Conservation (phyloP, 2,113 vertebrate genomes). For the Bos taurus region DNA sequence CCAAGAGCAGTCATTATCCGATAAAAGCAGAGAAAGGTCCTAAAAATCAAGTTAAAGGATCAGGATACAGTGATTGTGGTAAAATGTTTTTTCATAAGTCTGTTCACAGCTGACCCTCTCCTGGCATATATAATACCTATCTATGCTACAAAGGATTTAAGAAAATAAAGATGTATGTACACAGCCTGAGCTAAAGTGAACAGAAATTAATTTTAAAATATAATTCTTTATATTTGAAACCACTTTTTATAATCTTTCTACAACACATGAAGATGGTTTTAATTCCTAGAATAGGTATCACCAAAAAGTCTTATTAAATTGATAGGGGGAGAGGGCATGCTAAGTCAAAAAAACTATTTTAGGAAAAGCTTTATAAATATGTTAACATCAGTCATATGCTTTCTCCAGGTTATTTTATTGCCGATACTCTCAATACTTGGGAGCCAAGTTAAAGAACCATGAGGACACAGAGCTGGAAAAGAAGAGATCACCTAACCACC, state of each 20-base stretch:
- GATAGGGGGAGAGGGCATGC: not conserved
- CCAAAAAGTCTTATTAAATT: not conserved
- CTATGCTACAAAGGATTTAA: not conserved
- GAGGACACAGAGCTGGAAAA: not conserved
- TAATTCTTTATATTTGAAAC: not conserved
- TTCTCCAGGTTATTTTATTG: not conserved
- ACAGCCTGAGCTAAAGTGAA: not conserved
- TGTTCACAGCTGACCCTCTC: not conserved
- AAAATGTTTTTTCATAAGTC: not conserved
- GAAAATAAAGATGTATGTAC: not conserved
- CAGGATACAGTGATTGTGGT: not conserved
- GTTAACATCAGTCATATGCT: not conserved
- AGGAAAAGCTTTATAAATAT: not conserved
- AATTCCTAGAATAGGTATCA: not conserved
- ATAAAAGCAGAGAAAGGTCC: not conserved
- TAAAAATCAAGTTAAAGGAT: not conserved
- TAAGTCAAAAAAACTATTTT: not conserved
- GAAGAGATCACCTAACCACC: not conserved
- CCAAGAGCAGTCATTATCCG: not conserved
- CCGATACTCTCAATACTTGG: not conserved
- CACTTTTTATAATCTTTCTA: not conserved
- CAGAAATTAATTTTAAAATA: conserved; percentile 3
- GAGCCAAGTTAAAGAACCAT: not conserved
- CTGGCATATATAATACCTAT: not conserved
- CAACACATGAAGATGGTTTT: not conserved